Conservation (phyloP, 2,888 invertebrate genomes). For the Mellilla xanthometata region DNA sequence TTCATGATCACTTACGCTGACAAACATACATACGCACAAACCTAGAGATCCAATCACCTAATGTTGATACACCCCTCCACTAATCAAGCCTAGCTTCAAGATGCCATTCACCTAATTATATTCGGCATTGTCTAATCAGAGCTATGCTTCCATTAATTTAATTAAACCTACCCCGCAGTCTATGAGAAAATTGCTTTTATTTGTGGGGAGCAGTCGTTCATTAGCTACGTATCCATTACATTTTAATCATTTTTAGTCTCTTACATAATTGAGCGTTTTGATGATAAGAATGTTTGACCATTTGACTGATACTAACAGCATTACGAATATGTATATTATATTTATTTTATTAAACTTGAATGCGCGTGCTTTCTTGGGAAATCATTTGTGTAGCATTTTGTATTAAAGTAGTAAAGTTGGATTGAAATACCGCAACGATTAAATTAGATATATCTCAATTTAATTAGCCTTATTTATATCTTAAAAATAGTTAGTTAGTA, state of each 20-base stretch:
- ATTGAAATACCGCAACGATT: no score
- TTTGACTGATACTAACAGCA: no score
- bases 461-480: no score
- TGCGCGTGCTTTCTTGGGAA: no score
- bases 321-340: no score
- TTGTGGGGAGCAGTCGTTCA: conserved; percentile 71
- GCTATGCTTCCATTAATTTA: conserved; percentile 70
- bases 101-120: conserved; percentile 27
- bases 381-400: no score
- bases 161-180: conserved; percentile 52
- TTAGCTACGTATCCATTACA: conserved; percentile 68
- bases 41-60: not conserved
- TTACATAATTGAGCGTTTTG: conserved; percentile 44
- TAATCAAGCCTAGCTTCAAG: conserved; percentile 15
- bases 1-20: no score
- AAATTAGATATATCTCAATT: no score
- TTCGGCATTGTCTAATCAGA: conserved; percentile 58
- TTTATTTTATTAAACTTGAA: no score
- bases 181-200: conserved; percentile 73
- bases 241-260: conserved; percentile 66
- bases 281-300: conserved; percentile 1
- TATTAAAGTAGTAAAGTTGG: no score
- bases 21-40: no score
- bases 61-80: conserved; percentile 4
- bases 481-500: no score